Evolutionary conservation across 2,797 vertebrate species (phyloP), one percentile per base, ranked within the genome.

Genomic region (Sphenodon punctatus): DNA sequence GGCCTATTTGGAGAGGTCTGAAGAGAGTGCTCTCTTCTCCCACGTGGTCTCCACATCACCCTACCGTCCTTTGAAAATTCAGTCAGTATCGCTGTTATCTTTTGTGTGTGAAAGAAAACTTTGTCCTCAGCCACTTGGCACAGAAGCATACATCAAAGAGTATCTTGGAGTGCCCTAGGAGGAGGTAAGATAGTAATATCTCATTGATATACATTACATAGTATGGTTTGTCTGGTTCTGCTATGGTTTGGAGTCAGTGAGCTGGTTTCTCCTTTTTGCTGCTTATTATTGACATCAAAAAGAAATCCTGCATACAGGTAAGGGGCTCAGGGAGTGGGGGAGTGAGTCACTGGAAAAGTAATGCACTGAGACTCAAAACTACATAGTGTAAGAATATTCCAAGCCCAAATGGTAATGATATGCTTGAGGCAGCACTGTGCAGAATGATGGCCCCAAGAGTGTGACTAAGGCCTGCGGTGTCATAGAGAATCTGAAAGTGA

Each of bases 321-420:
- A 69, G 72, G 30, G 48, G 84, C 43, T 55, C 78, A 87, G 71
- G 82, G 59, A 14, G 49, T 8, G 36, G 22, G 16, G 27, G 4
- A 79, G 19, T 30, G 12, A 81, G 20, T 55, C 76, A 58, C 75
- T 79, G 67, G 58, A 86, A 49, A 53, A 63, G 64, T 75, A 84
- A 76, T 73, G 75, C 73, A 19, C 60, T 86, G 63, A 70, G 78
- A 80, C 89, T 90, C 84, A 88, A 71, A 88, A 89, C 65, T 36
- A 19, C 70, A 82, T 60, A 11, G 66, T 73, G 79, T 67, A 89
- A 76, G 88, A 66, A 67, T 71, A 38, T 64, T 83, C 87, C 77
- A 32, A 76, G 61, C 36, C 38, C 58, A n/a, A n/a, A n/a, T n/a
- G n/a, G n/a, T n/a, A n/a, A n/a, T n/a, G n/a, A n/a, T n/a, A n/a